Conservation (phyloP, 2,797 vertebrate genomes). For the Ptychobarbus kaznakovi region DNA sequence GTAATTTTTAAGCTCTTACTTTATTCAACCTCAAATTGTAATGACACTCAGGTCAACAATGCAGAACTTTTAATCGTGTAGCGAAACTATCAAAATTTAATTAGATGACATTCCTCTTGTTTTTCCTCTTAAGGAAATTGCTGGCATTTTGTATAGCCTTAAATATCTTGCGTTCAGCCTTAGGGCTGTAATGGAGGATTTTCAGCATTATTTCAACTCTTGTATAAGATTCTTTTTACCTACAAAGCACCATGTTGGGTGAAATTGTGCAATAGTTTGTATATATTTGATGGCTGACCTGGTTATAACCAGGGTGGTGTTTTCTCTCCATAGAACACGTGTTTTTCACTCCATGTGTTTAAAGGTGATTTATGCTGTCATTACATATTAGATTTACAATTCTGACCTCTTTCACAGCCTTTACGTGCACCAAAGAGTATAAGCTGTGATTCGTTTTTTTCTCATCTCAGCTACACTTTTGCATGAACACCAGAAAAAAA, state of each 20-base stretch:
- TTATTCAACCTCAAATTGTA: slow-evolving; percentile 53
- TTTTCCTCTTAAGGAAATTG: slow-evolving; percentile 35
- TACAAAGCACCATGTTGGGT: slow-evolving; percentile 59
- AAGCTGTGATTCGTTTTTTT: slow-evolving; percentile 65
- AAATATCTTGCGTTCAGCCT: slow-evolving; percentile 47
- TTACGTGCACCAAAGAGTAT: slow-evolving; percentile 67
- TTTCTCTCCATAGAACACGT: slow-evolving; percentile 57
- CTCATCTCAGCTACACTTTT: slow-evolving; percentile 63
- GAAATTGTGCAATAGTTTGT: slow-evolving; percentile 74
- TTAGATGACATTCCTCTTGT: slow-evolving; percentile 35
- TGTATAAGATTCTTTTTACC: slow-evolving; percentile 30
- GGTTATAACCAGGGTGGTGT: slow-evolving; percentile 69
- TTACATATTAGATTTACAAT: slow-evolving; percentile 56
- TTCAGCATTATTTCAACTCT: slow-evolving; percentile 50
- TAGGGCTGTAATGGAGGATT: slow-evolving; percentile 57
- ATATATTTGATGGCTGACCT: slow-evolving; percentile 64
- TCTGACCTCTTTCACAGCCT: slow-evolving; percentile 61
- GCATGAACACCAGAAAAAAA: slow-evolving; percentile 73
- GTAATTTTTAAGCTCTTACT: slow-evolving; percentile 19
- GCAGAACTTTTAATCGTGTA: slow-evolving; percentile 46
- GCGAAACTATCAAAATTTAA: slow-evolving; percentile 1
- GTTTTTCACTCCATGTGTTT: slow-evolving; percentile 53
- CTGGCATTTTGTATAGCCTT: slow-evolving; percentile 60
- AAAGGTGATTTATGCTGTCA: slow-evolving; percentile 6
- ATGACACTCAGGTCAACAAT: slow-evolving; percentile 57